Evolutionary conservation across 2,797 vertebrate genomes (phyloP).

Genomic region (Alcedo quadribrachys): DNA sequence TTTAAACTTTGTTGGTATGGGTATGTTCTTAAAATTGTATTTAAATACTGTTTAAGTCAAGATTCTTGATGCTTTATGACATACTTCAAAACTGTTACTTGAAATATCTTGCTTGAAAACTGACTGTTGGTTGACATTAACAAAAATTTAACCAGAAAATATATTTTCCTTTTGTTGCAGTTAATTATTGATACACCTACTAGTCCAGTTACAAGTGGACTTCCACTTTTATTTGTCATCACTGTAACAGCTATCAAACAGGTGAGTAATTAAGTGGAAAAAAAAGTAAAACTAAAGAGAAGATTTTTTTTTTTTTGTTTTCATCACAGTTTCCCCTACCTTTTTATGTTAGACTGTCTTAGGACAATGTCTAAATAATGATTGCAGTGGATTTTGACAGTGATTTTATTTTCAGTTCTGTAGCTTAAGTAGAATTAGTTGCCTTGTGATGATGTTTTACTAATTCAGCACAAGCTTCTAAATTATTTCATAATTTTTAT

Average conservation of each 20-base stretch:
- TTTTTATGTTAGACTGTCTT: not conserved
- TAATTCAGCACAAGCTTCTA: not conserved
- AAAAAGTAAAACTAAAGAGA: not conserved
- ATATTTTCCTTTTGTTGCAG: constrained; percentile 70
- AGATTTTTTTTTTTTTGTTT: not conserved
- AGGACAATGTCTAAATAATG: not conserved
- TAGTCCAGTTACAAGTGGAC: constrained; percentile 94
- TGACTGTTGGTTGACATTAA: not conserved
- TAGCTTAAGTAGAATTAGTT: not conserved
- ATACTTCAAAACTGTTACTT: not conserved
- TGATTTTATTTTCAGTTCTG: not conserved
- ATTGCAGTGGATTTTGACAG: not conserved
- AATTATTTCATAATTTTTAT: not conserved
- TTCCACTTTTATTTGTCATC: constrained; percentile 97
- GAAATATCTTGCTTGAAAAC: not conserved
- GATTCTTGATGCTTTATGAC: not conserved
- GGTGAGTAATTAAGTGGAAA: constrained; percentile 74
- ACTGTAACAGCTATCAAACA: constrained; percentile 97
- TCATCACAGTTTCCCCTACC: not conserved
- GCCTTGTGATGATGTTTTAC: not conserved
- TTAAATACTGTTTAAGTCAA: not conserved
- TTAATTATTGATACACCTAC: constrained; percentile 98
- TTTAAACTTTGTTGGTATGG: not conserved
- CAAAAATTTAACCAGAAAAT: not conserved
- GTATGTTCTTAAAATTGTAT: not conserved